Evolutionary conservation across 2,888 invertebrate genomes (phyloP), one percentile per base, ranked within the genome.

Genomic region (Lypha dubia): DNA sequence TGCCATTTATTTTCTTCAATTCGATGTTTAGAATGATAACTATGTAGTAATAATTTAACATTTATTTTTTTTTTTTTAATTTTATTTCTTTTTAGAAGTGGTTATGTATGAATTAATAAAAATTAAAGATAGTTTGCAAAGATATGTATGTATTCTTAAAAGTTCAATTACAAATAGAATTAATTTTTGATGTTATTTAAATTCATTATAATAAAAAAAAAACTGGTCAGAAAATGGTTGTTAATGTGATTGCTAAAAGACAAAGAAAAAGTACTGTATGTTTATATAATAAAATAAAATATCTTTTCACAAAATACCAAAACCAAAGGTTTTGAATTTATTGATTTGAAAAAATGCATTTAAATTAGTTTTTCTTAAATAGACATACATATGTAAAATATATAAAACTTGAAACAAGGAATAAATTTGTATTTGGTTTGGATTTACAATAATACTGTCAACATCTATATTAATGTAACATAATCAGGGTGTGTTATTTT

Each of bases 1-100:
- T 22, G 38, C n/a, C n/a, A n/a, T 60, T 51, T 56, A 13, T 38
- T 62, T 46, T 75, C 22, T 68, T 41, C n/a, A 58, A 11, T 63
- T 68, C 60, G 56, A 60, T 80, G 28, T 15, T 17, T 20, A 58
- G 35, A 79, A 83, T 67, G 58, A 65, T 76, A 76, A 46, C 13
- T n/a, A n/a, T n/a, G n/a, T 63, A 20, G 13, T 4, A 51, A 51
- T 51, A 51, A 44, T 49, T 41, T 62, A 75, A 51, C 44, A 73
- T 28, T 75, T 53, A 62, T 46, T 53, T 28, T 70, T 70, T 60
- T 70, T 60, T 79, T 53, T 51, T 32, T 58, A 20, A 20, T 41
- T 28, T 46, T n/a, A n/a, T n/a, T n/a, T 17, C 38, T 60, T 68
- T 15, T 70, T 77, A 67, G 65, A 67, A 71, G 22, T 20, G n/a